A percentile compares a stretch with the other conserved stretches of the same genome.
Evolutionary conservation across 2,113 vertebrate genomes (phyloP).

Genomic region (Polypterus bichir): DNA sequence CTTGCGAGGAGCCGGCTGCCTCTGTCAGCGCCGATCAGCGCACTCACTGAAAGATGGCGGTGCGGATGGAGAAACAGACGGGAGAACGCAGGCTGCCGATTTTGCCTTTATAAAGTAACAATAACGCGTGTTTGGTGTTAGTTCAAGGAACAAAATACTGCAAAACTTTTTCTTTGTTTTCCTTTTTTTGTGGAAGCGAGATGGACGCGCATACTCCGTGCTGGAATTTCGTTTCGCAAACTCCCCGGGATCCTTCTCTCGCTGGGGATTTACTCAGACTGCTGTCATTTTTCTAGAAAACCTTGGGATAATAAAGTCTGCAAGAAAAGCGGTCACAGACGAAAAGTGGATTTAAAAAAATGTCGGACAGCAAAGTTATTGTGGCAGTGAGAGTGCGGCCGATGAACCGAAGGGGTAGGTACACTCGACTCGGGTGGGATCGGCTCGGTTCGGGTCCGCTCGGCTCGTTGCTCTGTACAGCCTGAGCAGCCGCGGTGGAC

Average conservation of each 20-base stretch:
- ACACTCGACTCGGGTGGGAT: neutral
- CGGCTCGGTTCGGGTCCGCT: neutral
- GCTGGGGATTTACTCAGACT: slow-evolving; percentile 22
- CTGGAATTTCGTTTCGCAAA: neutral
- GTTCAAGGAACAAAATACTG: no score
- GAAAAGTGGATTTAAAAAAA: slow-evolving; percentile 51
- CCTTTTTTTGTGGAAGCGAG: no score
- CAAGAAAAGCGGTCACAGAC: slow-evolving; percentile 8
- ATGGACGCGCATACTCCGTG: no score
- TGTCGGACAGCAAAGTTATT: slow-evolving; percentile 96
- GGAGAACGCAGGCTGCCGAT: slow-evolving; percentile 28
- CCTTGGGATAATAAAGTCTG: slow-evolving; percentile 2
- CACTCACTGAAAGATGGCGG: slow-evolving; percentile 73
- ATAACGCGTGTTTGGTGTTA: neutral
- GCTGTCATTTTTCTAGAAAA: slow-evolving; percentile 10
- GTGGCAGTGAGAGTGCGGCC: slow-evolving; percentile 92
- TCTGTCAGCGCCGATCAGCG: slow-evolving; percentile 18
- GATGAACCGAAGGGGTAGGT: slow-evolving; percentile 87
- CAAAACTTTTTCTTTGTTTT: no score
- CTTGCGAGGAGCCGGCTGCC: neutral
- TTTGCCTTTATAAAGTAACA: slow-evolving; percentile 21
- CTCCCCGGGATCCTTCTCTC: slow-evolving; percentile 1
- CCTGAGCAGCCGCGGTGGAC: neutral
- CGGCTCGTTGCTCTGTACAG: no score
- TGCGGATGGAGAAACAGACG: slow-evolving; percentile 46